Conservation (phyloP, 1,140 invertebrate species). For the Dermatophagoides farinae region DNA sequence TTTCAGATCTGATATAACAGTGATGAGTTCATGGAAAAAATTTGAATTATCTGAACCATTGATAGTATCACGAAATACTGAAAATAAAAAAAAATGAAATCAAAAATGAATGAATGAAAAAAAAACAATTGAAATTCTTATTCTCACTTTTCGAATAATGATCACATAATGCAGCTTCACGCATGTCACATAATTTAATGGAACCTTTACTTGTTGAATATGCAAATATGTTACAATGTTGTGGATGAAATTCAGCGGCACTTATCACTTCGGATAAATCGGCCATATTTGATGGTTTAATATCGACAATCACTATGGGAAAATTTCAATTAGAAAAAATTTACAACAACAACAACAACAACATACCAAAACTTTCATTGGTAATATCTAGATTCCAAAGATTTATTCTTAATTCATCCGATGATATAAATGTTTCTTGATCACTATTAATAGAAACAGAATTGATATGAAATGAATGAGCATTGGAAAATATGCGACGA, state of each 20-base stretch:
- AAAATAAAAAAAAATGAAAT: conserved; percentile 18
- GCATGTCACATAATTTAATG: conserved; percentile 96
- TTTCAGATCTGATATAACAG: conserved; percentile 97
- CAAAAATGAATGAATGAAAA: conserved; percentile 13
- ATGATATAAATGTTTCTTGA: conserved; percentile 95
- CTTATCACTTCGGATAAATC: conserved; percentile 97
- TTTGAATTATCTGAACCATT: conserved; percentile 56
- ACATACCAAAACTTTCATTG: conserved; percentile 90
- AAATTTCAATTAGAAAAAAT: background rate
- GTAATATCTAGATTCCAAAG: conserved; percentile 98
- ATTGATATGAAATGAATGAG: conserved; percentile 99
- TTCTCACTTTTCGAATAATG: conserved; percentile 73
- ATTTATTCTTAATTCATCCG: conserved; percentile 96
- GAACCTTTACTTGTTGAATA: conserved; percentile 99
- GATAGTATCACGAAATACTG: conserved; percentile 93
- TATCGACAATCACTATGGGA: conserved; percentile 82
- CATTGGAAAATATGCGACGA: conserved; percentile 93
- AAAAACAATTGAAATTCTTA: background rate
- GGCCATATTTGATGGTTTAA: conserved; percentile 99
- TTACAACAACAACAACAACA: conserved; percentile 15
- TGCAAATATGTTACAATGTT: conserved; percentile 94
- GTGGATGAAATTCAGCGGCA: conserved; percentile 94
- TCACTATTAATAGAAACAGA: conserved; percentile 98
- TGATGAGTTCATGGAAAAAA: conserved; percentile 99
- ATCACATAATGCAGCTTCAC: conserved; percentile 90